Percentiles rank a stretch among this genome's conserved stretches.
Conservation (phyloP, 1,140 invertebrate genomes). For the Thaumetopoea pityocampa region DNA sequence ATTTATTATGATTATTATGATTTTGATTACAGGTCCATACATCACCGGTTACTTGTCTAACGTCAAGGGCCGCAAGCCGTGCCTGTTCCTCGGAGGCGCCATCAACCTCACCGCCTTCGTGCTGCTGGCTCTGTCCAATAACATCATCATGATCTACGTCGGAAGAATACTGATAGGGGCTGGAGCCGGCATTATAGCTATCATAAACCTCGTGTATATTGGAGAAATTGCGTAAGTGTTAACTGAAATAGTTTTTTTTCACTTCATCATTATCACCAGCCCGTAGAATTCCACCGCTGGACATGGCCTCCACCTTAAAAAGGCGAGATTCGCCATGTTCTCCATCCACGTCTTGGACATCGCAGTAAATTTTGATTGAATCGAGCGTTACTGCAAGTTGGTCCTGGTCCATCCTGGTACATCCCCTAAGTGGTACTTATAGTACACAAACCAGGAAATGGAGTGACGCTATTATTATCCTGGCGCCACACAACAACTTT, state of each 20-base stretch:
- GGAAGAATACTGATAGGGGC: conserved; percentile 38
- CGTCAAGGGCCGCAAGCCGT: conserved; percentile 40
- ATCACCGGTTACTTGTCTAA: conserved; percentile 42
- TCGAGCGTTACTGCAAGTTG: too few species aligned
- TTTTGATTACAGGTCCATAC: conserved; percentile 37
- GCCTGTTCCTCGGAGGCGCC: conserved; percentile 34
- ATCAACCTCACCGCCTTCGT: conserved; percentile 30
- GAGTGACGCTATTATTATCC: neutral
- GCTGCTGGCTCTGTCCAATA: conserved; percentile 31
- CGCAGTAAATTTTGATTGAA: too few species aligned
- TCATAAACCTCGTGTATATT: conserved; percentile 40
- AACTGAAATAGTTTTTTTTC: neutral
- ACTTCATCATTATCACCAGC: too few species aligned
- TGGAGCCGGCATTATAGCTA: conserved; percentile 37
- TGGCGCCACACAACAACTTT: too few species aligned
- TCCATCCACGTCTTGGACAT: too few species aligned
- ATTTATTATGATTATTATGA: too few species aligned
- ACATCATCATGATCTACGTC: conserved; percentile 34
- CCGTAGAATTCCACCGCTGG: too few species aligned
- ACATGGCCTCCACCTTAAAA: too few species aligned
- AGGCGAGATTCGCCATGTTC: too few species aligned
- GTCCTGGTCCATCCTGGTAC: too few species aligned
- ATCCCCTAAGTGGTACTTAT: neutral
- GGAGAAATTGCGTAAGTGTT: conserved; percentile 47
- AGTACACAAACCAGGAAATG: neutral